Percentiles rank a stretch among this genome's conserved stretches.
phyloP scores from a whole-genome alignment of 2,888 invertebrate genomes.

The Apomyelois bistriatella region DNA sequence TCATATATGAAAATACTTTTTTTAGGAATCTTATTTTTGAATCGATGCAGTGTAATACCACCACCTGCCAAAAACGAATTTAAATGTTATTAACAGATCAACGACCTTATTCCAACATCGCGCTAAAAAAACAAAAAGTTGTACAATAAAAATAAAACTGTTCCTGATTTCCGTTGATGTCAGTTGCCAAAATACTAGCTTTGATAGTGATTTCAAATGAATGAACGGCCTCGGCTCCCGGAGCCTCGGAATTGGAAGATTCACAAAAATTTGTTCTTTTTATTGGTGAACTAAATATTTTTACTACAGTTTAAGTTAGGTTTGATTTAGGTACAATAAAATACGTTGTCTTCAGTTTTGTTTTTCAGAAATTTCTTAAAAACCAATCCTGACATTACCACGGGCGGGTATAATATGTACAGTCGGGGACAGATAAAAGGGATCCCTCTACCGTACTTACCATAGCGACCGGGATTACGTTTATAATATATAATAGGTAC shows the following conservation, averaged over 20 bases:
- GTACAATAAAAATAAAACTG: neutral
- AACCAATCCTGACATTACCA: too few relatives aligned
- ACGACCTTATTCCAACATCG: neutral
- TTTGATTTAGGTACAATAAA: too few relatives aligned
- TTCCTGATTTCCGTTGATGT: neutral
- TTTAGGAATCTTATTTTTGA: too few relatives aligned
- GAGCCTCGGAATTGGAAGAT: neutral
- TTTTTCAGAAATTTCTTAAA: neutral
- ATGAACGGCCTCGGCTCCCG: neutral
- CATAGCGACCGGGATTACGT: too few relatives aligned
- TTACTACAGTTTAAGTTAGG: neutral
- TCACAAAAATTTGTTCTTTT: neutral
- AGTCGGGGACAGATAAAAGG: too few relatives aligned
- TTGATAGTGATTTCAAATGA: neutral
- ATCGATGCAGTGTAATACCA: too few relatives aligned
- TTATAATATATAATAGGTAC: too few relatives aligned
- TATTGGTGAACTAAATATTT: neutral
- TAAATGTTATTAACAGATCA: neutral
- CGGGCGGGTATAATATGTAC: too few relatives aligned
- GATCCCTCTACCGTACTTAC: too few relatives aligned
- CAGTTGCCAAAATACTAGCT: conserved; percentile 6
- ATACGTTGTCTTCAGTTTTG: neutral
- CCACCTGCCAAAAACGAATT: too few relatives aligned
- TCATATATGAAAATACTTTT: too few relatives aligned
- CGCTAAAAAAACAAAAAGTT: conserved; percentile 5